phyloP scores from a whole-genome alignment of 2,797 vertebrate genomes.

The Pipistrellus pipistrellus region DNA sequence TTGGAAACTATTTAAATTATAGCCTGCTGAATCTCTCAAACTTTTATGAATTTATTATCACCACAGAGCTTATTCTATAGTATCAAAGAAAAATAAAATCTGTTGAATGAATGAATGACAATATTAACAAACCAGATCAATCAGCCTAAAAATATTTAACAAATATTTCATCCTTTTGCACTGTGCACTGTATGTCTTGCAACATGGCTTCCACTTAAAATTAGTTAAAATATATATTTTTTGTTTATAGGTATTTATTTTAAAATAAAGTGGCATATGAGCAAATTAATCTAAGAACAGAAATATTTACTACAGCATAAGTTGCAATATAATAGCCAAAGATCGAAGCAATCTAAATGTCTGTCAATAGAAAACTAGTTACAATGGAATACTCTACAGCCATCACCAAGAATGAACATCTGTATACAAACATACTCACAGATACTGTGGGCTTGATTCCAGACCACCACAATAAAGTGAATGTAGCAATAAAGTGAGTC shows the following conservation, averaged over 20 bases:
- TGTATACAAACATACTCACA: neutral
- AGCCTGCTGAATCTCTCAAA: conserved; percentile 1
- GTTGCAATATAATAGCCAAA: neutral
- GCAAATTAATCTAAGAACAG: neutral
- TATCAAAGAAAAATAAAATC: neutral
- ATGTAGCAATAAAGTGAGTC: neutral
- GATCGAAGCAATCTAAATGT: neutral
- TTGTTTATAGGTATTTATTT: conserved; percentile 24
- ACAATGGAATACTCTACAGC: neutral
- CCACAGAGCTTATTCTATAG: neutral
- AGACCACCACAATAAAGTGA: neutral
- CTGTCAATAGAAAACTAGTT: neutral
- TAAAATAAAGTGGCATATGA: neutral
- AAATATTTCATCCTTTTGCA: neutral
- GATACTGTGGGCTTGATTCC: neutral
- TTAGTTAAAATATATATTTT: conserved; percentile 39
- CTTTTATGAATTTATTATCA: neutral
- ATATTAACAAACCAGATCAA: conserved; percentile 41
- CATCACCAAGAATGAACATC: neutral
- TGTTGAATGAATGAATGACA: conserved; percentile 9
- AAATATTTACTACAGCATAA: neutral
- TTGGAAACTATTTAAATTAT: conserved; percentile 19
- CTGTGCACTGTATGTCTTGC: neutral
- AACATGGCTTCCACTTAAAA: conserved; percentile 53
- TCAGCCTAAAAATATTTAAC: conserved; percentile 22